Evolutionary conservation across 2,797 vertebrate species (phyloP), one percentile per base, ranked within the genome.

Genomic region (Uromys caudimaculatus): DNA sequence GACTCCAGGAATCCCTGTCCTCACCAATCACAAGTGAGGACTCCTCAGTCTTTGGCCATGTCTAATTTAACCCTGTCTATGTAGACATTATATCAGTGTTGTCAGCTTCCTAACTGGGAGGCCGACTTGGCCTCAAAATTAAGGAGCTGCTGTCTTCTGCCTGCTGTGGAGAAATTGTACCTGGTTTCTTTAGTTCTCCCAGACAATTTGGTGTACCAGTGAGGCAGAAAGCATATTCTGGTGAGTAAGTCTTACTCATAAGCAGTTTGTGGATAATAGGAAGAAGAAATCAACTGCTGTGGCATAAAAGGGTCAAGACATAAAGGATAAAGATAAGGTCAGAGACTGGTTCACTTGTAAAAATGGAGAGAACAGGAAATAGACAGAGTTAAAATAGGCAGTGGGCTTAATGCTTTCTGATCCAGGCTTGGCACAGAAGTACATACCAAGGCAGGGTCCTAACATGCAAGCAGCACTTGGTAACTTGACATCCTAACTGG

Each of bases 21-120:
- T 62, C 56, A 94, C 93, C 77, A 97, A 94, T 95, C 38, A 58
- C 58, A 96, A 84, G 21, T 96, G 73, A 96, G 50, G 94, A 88
- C 73, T 97, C 56, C 35, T 79, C 83, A 92, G 38, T 76, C 81
- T 96, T 95, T 95, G 73, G 77, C 44, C 77, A 89, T 88, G 44
- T 77, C 82, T 82, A 54, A 94, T 92, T 97, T 96, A 95, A 96
- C 82, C 89, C 64, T 95, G 35, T 90, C 62, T 95, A 56, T 92
- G 73, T 93, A 95, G 79, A 94, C 58, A 93, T 88, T 96, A 91
- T 47, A 91, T 91, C 73, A 95, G 56, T 94, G 41, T 90, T 96
- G 76, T 92, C 76, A 93, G 76, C 85, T 96, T 97, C 50, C 91
- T 95, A 91, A 69, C 54, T 95, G 77, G 58, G 82, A n/a, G 9